Evolutionary conservation across 2,797 vertebrate species (phyloP), one percentile per base, ranked within the genome.

Genomic region (Sebastes itinus): DNA sequence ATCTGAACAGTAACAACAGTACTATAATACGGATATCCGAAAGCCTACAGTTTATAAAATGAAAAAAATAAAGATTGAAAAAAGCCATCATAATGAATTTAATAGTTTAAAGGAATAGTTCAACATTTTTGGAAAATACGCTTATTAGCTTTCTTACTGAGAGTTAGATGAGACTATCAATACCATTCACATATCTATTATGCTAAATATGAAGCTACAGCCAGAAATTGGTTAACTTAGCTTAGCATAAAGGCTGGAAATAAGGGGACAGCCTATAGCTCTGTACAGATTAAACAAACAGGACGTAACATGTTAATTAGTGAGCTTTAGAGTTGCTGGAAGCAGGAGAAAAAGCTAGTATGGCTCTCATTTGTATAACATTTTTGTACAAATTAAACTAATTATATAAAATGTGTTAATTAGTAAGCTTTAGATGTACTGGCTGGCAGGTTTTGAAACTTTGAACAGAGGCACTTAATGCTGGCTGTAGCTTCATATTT

Each of bases 381-480:
- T 3, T 46, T 27, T 20, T 59, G n/a, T 8, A 38, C 0, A 1
- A 12, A 38, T 38, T 63, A 25, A 64, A 64, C 8, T 25, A 42
- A 28, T 54, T 3, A n/a, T 3, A 28, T 27, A 28, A 27, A 7
- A 38, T 13, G 9, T n/a, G 16, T 60, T 42, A 1, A 67, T 28
- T 30, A 30, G 11, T 28, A 11, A 5, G 35, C 12, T 61, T 30
- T 16, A 49, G 70, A 23, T 20, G 0, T 9, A 2, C 69, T 7
- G 1, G n/a, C n/a, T n/a, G 38, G 0, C 6, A 58, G n/a, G 0
- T 46, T 7, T 46, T 46, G 0, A 46, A 18, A 46, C 42, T 46
- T 46, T 46, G 7, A 46, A 46, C 16, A 46, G 3, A 46, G 42
- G 14, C 14, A 46, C 42, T 18, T 16, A 46, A 46, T 46, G 14